phyloP scores from a whole-genome alignment of 1,140 invertebrate species.

The Drosophila navojoa region DNA sequence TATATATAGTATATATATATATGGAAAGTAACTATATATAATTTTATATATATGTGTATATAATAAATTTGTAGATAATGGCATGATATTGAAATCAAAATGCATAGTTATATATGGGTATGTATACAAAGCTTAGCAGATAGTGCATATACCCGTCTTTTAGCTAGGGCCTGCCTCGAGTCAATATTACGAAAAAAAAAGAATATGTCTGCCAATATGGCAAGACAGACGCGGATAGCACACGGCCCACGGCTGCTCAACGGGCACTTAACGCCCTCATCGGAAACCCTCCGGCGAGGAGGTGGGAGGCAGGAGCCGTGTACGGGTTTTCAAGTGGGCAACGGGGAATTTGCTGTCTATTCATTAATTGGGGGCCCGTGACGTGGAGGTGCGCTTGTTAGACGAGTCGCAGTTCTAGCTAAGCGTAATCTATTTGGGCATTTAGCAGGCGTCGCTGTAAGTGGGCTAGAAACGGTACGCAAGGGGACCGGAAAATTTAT shows the following conservation, averaged over 20 bases:
- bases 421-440: conserved; percentile 24
- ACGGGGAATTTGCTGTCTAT: conserved; percentile 3
- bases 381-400: conserved; percentile 11
- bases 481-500: not conserved
- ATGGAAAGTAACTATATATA: too few species aligned
- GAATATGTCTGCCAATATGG: conserved; percentile 40
- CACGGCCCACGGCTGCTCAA: conserved; percentile 22
- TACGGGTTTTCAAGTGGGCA: not conserved
- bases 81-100: too few species aligned
- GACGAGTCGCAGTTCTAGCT: not conserved
- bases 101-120: too few species aligned
- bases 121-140: not conserved
- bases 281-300: not conserved
- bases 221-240: conserved; percentile 22
- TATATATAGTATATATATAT: too few species aligned
- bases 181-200: not conserved
- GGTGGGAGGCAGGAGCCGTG: not conserved
- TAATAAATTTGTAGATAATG: too few species aligned
- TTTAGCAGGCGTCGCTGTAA: conserved; percentile 10
- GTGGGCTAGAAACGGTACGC: not conserved
- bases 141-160: not conserved
- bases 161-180: conserved; percentile 1
- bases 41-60: too few species aligned
- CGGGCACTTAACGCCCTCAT: not conserved
- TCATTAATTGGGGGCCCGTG: conserved; percentile 12